phyloP scores from a whole-genome alignment of 2,888 invertebrate species.

The Apamea monoglypha region DNA sequence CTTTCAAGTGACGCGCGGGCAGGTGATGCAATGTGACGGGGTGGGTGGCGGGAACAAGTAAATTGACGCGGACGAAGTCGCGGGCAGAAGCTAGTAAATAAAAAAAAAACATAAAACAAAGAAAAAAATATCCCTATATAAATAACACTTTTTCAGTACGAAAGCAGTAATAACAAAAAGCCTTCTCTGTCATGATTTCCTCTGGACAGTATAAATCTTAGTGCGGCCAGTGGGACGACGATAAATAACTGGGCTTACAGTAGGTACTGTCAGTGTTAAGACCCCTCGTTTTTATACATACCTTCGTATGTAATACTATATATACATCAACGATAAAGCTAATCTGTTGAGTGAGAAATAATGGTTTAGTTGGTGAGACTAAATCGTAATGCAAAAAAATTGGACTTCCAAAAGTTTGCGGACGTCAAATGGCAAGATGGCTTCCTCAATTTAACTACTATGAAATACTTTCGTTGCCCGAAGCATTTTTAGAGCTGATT shows the following conservation, averaged over 20 bases:
- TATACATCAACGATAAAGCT: constrained; percentile 12
- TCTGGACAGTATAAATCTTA: constrained; percentile 82
- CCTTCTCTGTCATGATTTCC: constrained; percentile 77
- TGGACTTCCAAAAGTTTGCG: not conserved
- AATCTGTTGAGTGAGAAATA: constrained; percentile 15
- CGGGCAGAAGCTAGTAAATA: not conserved
- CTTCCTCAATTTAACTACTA: not conserved
- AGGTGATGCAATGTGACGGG: not conserved
- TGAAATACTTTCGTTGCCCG: not conserved
- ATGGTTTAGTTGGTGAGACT: not conserved
- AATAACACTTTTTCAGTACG: constrained; percentile 40
- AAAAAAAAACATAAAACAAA: constrained; percentile 3
- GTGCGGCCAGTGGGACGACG: constrained; percentile 82
- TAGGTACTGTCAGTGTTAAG: constrained; percentile 65
- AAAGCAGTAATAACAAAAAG: constrained; percentile 76
- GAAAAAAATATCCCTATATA: not conserved
- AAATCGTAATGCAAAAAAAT: not conserved
- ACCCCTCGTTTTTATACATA: constrained; percentile 65
- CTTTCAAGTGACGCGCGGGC: not conserved
- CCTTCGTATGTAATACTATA: constrained; percentile 28
- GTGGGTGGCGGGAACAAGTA: too few relatives aligned
- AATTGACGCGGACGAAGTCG: too few relatives aligned
- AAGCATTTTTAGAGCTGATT: not conserved
- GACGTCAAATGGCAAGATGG: not conserved
- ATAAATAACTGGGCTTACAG: constrained; percentile 85